These are phyloP conservation scores for Polypterus senegalus DNA, from an alignment of 2,113 vertebrate species.

Conservation along the genomic window DNA sequence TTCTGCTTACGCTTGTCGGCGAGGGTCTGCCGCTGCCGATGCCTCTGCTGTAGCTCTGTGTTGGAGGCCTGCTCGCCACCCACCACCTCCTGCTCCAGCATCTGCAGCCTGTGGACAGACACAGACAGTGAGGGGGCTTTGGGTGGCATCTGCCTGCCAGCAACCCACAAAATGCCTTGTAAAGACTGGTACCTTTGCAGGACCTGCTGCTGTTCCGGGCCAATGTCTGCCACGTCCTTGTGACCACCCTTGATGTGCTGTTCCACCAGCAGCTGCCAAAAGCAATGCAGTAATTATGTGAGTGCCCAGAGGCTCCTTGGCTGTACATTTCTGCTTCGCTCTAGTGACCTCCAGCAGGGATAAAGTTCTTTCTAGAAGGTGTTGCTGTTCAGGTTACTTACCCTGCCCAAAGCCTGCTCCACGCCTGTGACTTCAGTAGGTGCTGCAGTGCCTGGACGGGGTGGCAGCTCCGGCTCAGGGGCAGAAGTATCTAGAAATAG, in stretches of 20 bases:
- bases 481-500: not conserved
- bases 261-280: conserved; percentile 1
- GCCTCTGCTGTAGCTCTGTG: conserved; percentile 64
- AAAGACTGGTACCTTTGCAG: conserved; percentile 53
- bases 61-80: conserved; percentile 73
- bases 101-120: conserved; percentile 53
- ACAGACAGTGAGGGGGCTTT: conserved; percentile 2
- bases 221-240: not conserved
- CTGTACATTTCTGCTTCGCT: no score
- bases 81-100: conserved; percentile 68
- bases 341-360: no score
- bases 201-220: conserved; percentile 56
- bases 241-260: not conserved
- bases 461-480: conserved; percentile 1
- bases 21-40: conserved; percentile 40
- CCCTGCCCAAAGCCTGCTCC: conserved; percentile 18
- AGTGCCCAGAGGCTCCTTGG: no score
- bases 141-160: not conserved
- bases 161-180: not conserved
- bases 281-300: not conserved
- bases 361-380: no score
- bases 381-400: conserved; percentile 5
- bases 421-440: conserved; percentile 6
- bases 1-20: conserved; percentile 60
- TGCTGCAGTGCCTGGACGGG: conserved; percentile 3